Evolutionary conservation across 2,113 vertebrate genomes (phyloP).

Genomic region (Butorides virescens): DNA sequence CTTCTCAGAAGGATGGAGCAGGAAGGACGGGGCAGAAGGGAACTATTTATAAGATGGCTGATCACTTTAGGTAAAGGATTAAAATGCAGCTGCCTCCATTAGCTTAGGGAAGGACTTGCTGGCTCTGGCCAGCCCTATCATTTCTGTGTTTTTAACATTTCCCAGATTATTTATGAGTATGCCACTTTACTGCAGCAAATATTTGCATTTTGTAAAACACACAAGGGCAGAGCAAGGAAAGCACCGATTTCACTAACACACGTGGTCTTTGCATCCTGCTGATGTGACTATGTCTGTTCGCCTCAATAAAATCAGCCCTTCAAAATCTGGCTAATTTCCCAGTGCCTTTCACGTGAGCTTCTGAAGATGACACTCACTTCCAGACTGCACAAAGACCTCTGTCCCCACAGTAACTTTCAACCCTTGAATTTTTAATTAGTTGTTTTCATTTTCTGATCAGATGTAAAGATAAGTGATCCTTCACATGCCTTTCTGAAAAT

Average conservation of each 20-base stretch:
- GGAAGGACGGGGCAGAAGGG: neutral
- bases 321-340: neutral
- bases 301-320: neutral
- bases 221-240: neutral
- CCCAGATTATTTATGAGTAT: neutral
- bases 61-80: neutral
- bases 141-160: neutral
- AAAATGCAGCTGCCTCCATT: neutral
- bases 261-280: neutral
- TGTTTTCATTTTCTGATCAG: neutral
- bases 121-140: neutral
- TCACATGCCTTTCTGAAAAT: neutral
- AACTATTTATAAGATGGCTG: neutral
- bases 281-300: neutral
- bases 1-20: neutral
- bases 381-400: neutral
- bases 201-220: neutral
- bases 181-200: neutral
- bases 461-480: neutral
- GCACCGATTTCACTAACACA: neutral
- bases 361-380: neutral
- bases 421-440: neutral
- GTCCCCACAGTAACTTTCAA: neutral
- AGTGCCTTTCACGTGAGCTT: neutral
- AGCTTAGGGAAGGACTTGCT: neutral